Evolutionary conservation across 2,797 vertebrate species (phyloP), one percentile per base, ranked within the genome.

Genomic region (Pristis pectinata): DNA sequence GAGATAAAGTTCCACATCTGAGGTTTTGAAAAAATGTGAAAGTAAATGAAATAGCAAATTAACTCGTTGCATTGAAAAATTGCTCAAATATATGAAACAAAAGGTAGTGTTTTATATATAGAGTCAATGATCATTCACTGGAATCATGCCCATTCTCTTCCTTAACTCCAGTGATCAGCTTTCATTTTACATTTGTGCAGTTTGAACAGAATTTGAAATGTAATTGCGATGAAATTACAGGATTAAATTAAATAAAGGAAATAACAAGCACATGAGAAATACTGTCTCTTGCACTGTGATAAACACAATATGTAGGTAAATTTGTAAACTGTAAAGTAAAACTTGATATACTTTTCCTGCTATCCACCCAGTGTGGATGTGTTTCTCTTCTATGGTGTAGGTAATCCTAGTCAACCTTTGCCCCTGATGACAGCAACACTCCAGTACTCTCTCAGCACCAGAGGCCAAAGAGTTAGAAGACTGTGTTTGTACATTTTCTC

Each of bases 381-480:
- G 44, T 76, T 94, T 94, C 70, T 13, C 30, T 30, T 94, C 92
- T 34, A 49, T 76, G 24, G 72, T 76, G 92, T 53, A 76, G 92
- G 92, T 49, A 94, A 76, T 74, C 44, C 44, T 53, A 53, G 41
- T 72, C 19, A 34, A n/a, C 70, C 70, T 94, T 76, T 94, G 49
- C 70, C 92, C 70, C 70, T 94, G 92, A 94, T 94, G 92, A 94
- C 92, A 94, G 92, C 64, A 94, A 49, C 72, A 76, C 92, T 74
- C 41, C 70, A 34, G 67, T 76, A 76, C 44, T 94, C 92, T 74
- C 44, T 94, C 92, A 76, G 92, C 92, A 94, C 92, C 27, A 76
- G 41, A 74, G 92, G 44, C 92, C 41, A 94, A 92, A 22, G 44
- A 76, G 70, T 94, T 94, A n/a, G 44, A 70, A 22, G 44, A 92